Base-by-base conservation (phyloP, 2,888 invertebrate species). In the Athalia cordata region DNA sequence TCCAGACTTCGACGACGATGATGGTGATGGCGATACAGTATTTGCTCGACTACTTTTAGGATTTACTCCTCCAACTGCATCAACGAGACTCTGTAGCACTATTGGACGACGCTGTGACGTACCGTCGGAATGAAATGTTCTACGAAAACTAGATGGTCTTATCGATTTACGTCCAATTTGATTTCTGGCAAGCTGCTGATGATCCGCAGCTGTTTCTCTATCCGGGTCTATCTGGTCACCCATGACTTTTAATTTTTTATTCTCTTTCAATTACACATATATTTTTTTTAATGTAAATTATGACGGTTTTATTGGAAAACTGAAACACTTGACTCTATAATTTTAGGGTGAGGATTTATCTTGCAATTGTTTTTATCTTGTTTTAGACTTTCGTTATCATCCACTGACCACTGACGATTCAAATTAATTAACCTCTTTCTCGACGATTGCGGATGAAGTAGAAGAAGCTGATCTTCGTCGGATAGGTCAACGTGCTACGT, bases 21-120 rank as follows among this genome's bases (percentile, higher is more conserved):
- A 6, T 43, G 68, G 43, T 79, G 80, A 13, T 11, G 81, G 79
- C n/a, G 81, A 77, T 76, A 77, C 67, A 2, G 81, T 74, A 82
- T 49, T 90, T 90, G 84, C 92, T 93, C 29, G 0, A 92, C 91
- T 65, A 92, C 29, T 29, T 29, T 29, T 29, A 29, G 29, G 29
- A 29, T 2, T 29, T n/a, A n/a, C n/a, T 29, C 29, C 29, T 29
- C 29, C 29, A 2, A 1, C 29, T 2, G 29, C 2, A 29, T 29
- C 29, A 29, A 29, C 29, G 29, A 29, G 29, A 29, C 29, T 29
- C 92, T 29, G 91, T 91, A 47, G 92, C 92, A 50, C 92, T 88
- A 0, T 84, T 52, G 29, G 29, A 29, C 29, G 29, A 29, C 29
- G 29, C 29, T 29, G 29, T 29, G 29, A 29, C 29, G 29, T 29